Percentiles rank a stretch among this genome's conserved stretches.
phyloP scores from a whole-genome alignment of 2,113 vertebrate species.

The Nibea coibor region DNA sequence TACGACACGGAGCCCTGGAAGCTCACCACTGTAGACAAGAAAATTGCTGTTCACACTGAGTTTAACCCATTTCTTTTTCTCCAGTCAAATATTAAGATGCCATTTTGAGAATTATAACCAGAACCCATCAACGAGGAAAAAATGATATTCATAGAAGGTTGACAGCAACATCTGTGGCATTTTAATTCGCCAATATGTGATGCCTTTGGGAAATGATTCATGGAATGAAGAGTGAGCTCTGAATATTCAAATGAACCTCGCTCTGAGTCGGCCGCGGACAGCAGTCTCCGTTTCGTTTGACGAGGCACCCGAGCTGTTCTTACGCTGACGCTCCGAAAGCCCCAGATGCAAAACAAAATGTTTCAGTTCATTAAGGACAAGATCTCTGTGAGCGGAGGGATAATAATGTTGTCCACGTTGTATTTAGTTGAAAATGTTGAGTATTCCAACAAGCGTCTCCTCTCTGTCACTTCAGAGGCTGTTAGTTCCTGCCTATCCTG shows the following conservation, averaged over 20 bases:
- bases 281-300: background rate
- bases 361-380: background rate
- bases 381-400: background rate
- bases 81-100: conserved; percentile 10
- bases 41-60: conserved; percentile 12
- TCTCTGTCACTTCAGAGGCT: background rate
- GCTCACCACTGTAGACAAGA: background rate
- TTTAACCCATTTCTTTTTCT: conserved; percentile 21
- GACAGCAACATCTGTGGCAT: conserved; percentile 48
- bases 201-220: conserved; percentile 35
- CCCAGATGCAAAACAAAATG: background rate
- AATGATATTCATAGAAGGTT: conserved; percentile 32
- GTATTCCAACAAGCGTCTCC: background rate
- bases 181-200: conserved; percentile 34
- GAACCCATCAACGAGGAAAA: conserved; percentile 32
- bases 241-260: conserved; percentile 40
- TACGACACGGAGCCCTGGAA: no score
- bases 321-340: background rate
- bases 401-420: background rate
- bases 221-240: background rate
- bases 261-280: conserved; percentile 12
- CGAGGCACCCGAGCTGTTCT: background rate
- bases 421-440: background rate
- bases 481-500: background rate
- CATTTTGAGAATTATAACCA: conserved; percentile 34